phyloP scores from a whole-genome alignment of 2,113 vertebrate species.

The Rostratula benghalensis region DNA sequence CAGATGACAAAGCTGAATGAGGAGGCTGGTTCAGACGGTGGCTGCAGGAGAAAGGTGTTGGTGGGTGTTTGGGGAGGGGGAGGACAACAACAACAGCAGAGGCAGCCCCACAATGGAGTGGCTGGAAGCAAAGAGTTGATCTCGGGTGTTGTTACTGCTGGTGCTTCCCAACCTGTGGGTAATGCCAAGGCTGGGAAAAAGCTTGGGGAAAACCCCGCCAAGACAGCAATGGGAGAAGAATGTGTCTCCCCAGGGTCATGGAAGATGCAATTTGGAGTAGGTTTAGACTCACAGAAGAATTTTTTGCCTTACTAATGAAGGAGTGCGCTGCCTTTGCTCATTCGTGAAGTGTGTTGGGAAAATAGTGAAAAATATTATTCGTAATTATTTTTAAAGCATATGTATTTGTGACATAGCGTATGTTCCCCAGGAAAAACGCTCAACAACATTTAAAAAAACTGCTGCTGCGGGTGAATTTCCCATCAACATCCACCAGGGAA shows the following conservation, averaged over 20 bases:
- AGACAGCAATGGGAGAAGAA: neutral
- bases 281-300: neutral
- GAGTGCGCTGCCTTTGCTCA: neutral
- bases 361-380: neutral
- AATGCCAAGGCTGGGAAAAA: neutral
- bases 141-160: no score
- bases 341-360: neutral
- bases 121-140: neutral
- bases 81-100: neutral
- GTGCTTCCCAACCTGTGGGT: neutral
- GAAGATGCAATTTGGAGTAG: neutral
- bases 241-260: neutral
- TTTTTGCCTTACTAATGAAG: neutral
- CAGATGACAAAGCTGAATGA: neutral
- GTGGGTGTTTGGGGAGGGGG: neutral
- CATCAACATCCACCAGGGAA: no score
- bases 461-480: neutral
- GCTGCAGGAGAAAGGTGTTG: neutral
- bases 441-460: neutral
- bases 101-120: neutral
- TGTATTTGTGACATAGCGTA: neutral
- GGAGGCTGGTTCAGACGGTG: neutral
- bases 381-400: slow-evolving; percentile 2
- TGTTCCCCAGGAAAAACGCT: neutral
- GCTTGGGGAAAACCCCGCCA: no score